These are phyloP conservation scores for Dicerorhinus sumatrensis DNA, from an alignment of 2,113 vertebrate genomes.

Conservation along the genomic window DNA sequence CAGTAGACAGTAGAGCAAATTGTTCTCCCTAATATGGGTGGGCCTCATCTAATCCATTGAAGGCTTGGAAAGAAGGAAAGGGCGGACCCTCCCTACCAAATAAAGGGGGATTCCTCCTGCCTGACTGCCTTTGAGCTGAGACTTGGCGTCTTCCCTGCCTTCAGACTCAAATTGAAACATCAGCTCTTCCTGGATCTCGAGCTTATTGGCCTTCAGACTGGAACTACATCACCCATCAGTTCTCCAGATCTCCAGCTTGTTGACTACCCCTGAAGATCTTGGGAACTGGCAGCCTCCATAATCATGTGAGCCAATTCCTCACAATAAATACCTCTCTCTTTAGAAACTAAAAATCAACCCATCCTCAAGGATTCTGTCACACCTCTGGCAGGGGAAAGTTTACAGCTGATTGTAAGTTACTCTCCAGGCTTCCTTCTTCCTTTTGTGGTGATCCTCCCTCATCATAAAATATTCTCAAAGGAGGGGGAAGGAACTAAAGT, in stretches of 20 bases:
- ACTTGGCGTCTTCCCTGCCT: not conserved
- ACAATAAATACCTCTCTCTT: not conserved
- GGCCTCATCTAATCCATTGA: not conserved
- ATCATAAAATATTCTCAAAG: not conserved
- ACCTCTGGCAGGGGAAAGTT: not conserved
- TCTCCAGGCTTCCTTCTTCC: not conserved
- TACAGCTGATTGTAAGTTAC: not conserved
- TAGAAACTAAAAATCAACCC: not conserved
- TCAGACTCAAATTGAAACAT: not conserved
- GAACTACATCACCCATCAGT: not conserved
- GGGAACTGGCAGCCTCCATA: not conserved
- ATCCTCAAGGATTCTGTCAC: not conserved
- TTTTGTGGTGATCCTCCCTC: not conserved
- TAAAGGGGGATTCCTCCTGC: not conserved
- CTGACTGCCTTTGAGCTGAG: not conserved
- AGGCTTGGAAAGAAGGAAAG: not conserved
- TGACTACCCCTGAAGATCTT: not conserved
- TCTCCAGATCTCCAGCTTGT: not conserved
- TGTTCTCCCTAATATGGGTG: not conserved
- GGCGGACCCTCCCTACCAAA: not conserved
- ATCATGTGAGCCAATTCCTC: not conserved
- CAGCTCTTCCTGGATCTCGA: not conserved
- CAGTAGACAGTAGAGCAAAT: not conserved
- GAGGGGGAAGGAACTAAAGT: not conserved
- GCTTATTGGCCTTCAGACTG: not conserved